Evolutionary conservation across 2,797 vertebrate genomes (phyloP), one percentile per base, ranked within the genome.

Genomic region (Channallabes apus): DNA sequence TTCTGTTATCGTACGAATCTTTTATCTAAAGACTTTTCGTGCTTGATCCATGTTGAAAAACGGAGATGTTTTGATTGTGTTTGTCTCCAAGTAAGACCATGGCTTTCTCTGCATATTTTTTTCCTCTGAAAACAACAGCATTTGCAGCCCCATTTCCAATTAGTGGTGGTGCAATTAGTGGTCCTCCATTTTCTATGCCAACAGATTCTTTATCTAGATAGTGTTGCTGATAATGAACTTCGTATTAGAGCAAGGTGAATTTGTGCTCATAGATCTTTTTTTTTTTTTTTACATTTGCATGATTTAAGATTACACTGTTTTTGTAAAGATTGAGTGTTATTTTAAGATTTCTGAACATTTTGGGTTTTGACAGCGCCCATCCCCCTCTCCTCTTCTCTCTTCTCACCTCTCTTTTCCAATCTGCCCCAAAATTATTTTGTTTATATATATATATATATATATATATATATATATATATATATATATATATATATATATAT

Each of bases 101-200:
- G 64, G 71, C 71, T 62, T 68, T 46, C 61, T 84, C 18, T 84
- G 84, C 82, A 84, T 86, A 79, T 77, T 35, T 65, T 54, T 76
- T 62, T 46, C 29, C 14, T 41, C 46, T 69, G 86, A 82, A 83
- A 82, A 88, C 77, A 86, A 87, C 90, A 87, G 87, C 86, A 89
- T 85, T 67, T 91, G 91, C 91, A 92, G 86, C 89, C 90, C 91
- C 92, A 88, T 91, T 93, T 94, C 91, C 93, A 94, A 94, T 94
- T 94, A 92, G 91, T 88, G 89, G 86, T 92, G 91, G 86, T 94
- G 93, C 94, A 95, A 95, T 95, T 95, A 95, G 95, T 93, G 92
- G 93, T 92, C 95, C 94, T 94, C 94, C 95, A 95, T 95, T 95
- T 95, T 95, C 94, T 95, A 88, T 93, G 93, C 93, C 93, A 94